phyloP scores from a whole-genome alignment of 2,888 invertebrate species.

The Xiphydria camelus region DNA sequence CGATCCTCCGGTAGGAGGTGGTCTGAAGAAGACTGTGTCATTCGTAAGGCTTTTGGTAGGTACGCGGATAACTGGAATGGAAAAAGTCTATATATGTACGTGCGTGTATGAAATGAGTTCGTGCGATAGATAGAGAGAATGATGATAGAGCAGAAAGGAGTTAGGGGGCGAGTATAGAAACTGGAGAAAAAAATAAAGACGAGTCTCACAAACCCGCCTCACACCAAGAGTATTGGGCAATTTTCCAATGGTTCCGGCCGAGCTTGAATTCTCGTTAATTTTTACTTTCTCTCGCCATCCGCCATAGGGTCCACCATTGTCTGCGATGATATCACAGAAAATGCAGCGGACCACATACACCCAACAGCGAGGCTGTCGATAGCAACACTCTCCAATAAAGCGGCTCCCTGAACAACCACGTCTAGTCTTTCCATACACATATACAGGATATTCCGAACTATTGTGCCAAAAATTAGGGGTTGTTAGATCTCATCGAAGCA shows the following conservation, averaged over 20 bases:
- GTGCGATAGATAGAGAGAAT: no score
- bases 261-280: slow-evolving; percentile 57
- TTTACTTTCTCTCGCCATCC: slow-evolving; percentile 54
- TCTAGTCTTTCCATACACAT: slow-evolving; percentile 13
- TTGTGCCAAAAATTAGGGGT: no score
- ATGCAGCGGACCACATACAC: slow-evolving; percentile 47
- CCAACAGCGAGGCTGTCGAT: slow-evolving; percentile 49
- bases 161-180: slow-evolving; percentile 10
- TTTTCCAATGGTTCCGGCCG: slow-evolving; percentile 55
- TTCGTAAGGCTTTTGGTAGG: no score
- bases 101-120: no score
- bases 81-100: no score
- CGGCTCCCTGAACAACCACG: slow-evolving; percentile 36
- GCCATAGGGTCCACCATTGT: slow-evolving; percentile 43
- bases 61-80: no score
- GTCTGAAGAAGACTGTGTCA: no score
- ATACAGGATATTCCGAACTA: no score
- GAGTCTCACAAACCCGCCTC: slow-evolving; percentile 41
- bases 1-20: no score
- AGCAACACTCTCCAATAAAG: slow-evolving; percentile 54
- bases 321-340: slow-evolving; percentile 54
- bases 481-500: no score
- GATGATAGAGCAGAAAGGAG: no score
- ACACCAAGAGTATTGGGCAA: slow-evolving; percentile 37
- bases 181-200: slow-evolving; percentile 31